phyloP scores from a whole-genome alignment of 1,140 invertebrate genomes.

The Drosophila sulfurigaster region DNA sequence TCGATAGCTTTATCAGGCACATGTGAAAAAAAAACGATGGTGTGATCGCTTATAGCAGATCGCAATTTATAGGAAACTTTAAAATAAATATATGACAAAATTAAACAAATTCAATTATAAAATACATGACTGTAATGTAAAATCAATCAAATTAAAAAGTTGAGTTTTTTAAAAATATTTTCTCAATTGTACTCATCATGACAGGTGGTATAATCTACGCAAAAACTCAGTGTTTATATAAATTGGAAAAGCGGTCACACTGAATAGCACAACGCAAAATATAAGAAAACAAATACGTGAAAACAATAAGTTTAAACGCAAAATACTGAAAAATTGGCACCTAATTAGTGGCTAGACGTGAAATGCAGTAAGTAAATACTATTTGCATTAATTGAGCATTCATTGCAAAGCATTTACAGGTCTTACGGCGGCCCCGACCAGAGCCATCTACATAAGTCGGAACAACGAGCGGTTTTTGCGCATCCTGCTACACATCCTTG shows the following conservation, averaged over 20 bases:
- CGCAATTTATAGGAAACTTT: no score
- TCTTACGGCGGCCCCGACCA: conserved; percentile 48
- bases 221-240: neutral
- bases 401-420: conserved; percentile 4
- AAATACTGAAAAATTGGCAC: conserved; percentile 1
- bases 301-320: conserved; percentile 13
- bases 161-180: no score
- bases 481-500: conserved; percentile 56
- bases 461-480: conserved; percentile 41
- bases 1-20: no score
- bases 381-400: neutral
- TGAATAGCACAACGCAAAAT: neutral
- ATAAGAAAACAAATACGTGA: conserved; percentile 15
- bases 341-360: neutral
- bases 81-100: no score
- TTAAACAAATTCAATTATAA: no score
- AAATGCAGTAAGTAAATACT: conserved; percentile 48
- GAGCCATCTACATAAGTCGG: conserved; percentile 39
- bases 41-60: neutral
- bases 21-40: conserved; percentile 29
- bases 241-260: neutral
- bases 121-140: no score
- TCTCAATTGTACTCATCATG: no score
- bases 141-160: no score
- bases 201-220: neutral